Conservation (phyloP, 2,113 vertebrate genomes). For the Chionomys nivalis region DNA sequence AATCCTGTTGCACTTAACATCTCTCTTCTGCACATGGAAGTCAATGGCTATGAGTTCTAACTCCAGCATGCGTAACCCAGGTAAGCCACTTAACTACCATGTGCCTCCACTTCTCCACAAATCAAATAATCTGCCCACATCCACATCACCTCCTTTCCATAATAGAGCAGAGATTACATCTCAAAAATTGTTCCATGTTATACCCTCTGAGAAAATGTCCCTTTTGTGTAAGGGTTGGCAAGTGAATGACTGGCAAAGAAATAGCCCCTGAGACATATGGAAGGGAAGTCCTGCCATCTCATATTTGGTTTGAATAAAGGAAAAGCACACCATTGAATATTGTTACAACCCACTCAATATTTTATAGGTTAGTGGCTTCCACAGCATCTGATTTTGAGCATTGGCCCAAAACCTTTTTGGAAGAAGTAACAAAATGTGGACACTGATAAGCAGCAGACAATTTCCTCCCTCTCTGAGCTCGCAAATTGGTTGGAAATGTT, state of each 20-base stretch:
- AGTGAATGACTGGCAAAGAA: conserved; percentile 54
- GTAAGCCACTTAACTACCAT: conserved; percentile 25
- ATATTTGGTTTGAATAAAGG: conserved; percentile 21
- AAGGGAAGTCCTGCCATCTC: conserved; percentile 18
- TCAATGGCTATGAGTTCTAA: background rate
- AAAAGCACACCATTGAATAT: conserved; percentile 40
- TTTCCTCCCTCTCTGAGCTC: conserved; percentile 80
- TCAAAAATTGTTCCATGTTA: background rate
- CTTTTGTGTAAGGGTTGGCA: conserved; percentile 30
- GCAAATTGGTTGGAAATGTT: conserved; percentile 73
- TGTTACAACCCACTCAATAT: conserved; percentile 46
- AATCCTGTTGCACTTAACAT: background rate
- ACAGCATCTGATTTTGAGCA: conserved; percentile 77
- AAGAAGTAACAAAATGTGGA: conserved; percentile 75
- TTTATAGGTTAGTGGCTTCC: conserved; percentile 67
- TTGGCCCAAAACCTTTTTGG: conserved; percentile 67
- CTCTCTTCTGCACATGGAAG: background rate
- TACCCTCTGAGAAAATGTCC: conserved; percentile 30
- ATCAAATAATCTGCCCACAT: background rate
- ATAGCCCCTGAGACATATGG: background rate
- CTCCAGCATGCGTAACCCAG: background rate
- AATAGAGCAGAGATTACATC: background rate
- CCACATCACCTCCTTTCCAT: background rate
- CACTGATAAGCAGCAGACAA: conserved; percentile 82
- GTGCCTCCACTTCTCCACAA: background rate